phyloP scores from a whole-genome alignment of 2,113 vertebrate genomes.

The Anhinga anhinga region DNA sequence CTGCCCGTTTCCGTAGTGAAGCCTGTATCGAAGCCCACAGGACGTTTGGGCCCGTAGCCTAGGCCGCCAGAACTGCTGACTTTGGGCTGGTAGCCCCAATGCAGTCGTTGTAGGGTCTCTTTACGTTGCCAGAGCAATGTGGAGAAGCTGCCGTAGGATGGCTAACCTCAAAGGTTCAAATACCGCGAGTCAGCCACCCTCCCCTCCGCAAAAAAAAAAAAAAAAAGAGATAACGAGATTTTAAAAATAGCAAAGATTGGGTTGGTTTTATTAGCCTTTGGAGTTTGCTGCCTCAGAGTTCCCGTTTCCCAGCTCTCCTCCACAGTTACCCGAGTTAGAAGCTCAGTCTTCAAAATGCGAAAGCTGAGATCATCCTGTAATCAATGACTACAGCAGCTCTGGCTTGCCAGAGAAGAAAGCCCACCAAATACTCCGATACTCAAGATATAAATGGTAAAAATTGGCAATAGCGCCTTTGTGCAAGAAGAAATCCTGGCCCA shows the following conservation, averaged over 20 bases:
- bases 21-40: neutral
- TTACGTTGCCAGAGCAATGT: neutral
- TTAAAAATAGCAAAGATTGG: neutral
- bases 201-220: neutral
- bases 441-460: neutral
- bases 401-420: neutral
- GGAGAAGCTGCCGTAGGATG: neutral
- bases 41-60: neutral
- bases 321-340: fast-evolving
- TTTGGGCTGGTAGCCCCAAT: neutral
- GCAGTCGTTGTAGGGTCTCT: neutral
- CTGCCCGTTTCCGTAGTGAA: fast-evolving
- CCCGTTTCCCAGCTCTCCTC: neutral
- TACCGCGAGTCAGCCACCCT: neutral
- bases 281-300: neutral
- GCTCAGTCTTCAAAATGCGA: neutral
- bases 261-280: neutral
- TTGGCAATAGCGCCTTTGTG: neutral
- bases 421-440: neutral
- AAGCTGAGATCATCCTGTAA: neutral
- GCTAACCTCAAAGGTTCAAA: neutral
- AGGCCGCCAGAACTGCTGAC: neutral
- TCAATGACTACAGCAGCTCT: neutral
- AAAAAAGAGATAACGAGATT: too few species aligned
- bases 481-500: neutral